Evolutionary conservation across 1,140 invertebrate genomes (phyloP), one percentile per base, ranked within the genome.

Genomic region (Drosophila albomicans): DNA sequence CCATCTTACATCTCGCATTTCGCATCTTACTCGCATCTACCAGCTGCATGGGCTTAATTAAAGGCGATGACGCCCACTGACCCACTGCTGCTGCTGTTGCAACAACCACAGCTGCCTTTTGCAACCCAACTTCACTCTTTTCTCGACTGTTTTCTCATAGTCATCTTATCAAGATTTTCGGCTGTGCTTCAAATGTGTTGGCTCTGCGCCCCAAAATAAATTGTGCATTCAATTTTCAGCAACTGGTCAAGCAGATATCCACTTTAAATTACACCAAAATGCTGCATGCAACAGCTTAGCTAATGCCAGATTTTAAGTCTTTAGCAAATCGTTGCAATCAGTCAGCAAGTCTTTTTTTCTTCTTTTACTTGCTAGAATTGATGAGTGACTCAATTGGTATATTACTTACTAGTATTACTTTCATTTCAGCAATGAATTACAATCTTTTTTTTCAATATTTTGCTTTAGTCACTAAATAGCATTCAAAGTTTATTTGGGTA

Each of bases 31-130:
- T 28, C 5, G 11, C 51, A 54, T 32, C 30, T 54, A 54, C 28
- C 67, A 62, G 58, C 48, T 64, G 28, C 66, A 63, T 38, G 67
- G 59, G 59, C 71, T 75, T 87, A 87, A 86, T 86, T 86, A 86
- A 79, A 82, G 75, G 64, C 28, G 30, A 48, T 59, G 75, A 88
- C 82, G 82, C 82, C 82, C 77, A 82, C 66, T 87, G 77, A 80
- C 84, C 84, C 68, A 86, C 65, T 74, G 62, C 57, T 48, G 52
- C 7, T 16, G 52, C 51, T 61, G 45, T 51, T 61, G 35, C 54
- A 46, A n/a, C 43, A 35, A 3, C 54, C 30, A 38, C 67, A 48
- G 59, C 59, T 70, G 59, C 68, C 61, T 57, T 69, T 69, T 61
- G n/a, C 43, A 46, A 3, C 58, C 51, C 48, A 48, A n/a, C 35